Percentiles rank a stretch among this genome's conserved stretches.
These are phyloP conservation scores for Saccostrea echinata DNA, from an alignment of 1,140 invertebrate species.

Conservation along the genomic window DNA sequence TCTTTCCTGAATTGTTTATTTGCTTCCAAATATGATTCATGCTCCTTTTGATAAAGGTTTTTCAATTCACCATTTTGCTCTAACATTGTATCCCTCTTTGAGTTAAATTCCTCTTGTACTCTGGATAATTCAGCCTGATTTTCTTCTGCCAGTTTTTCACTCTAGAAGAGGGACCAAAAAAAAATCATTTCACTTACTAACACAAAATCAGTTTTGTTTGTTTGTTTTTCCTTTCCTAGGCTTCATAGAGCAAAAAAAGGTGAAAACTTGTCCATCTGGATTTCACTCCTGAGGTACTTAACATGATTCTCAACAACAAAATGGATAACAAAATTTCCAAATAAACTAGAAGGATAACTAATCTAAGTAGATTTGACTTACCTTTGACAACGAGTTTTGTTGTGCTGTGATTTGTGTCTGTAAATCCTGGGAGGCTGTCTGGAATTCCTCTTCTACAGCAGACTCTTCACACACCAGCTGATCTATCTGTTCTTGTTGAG, in stretches of 20 bases:
- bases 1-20: constrained; percentile 47
- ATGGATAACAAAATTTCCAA: neutral
- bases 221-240: neutral
- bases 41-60: constrained; percentile 59
- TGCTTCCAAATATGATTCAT: constrained; percentile 55
- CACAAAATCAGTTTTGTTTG: neutral
- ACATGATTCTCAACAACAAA: neutral
- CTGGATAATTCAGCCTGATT: constrained; percentile 14
- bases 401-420: constrained; percentile 8
- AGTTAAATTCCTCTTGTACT: constrained; percentile 53
- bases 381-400: neutral
- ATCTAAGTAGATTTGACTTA: neutral
- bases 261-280: too few relatives aligned
- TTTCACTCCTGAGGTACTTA: too few relatives aligned
- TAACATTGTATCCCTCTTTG: constrained; percentile 52
- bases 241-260: neutral
- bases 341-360: neutral
- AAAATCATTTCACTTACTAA: neutral
- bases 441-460: too few relatives aligned
- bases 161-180: neutral
- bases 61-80: constrained; percentile 58
- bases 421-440: neutral
- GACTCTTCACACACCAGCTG: neutral
- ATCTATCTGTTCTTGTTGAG: neutral
- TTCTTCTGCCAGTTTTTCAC: neutral